Evolutionary conservation across 1,140 invertebrate genomes (phyloP), one percentile per base, ranked within the genome.

Genomic region (Caerostris darwini): DNA sequence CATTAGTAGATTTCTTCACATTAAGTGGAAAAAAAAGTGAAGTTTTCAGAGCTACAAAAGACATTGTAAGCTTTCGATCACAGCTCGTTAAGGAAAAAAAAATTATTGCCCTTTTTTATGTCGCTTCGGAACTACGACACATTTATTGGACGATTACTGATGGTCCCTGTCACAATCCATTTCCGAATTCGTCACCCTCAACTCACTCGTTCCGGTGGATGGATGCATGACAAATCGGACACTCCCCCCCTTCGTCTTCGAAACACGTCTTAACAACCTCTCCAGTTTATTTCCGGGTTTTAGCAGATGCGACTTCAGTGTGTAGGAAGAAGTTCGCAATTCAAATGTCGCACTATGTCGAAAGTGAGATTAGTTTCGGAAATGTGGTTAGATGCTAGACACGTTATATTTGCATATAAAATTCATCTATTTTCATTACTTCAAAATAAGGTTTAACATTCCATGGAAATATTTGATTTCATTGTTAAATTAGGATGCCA

Each of bases 131-230:
- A 85, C 83, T 85, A 10, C 53, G 83, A 85, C 8, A 7, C 83
- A 58, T 85, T 85, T 58, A 58, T 59, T n/a, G 10, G 83, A 58
- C 17, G 83, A 85, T 85, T 58, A 57, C 7, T 34, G 3, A 53
- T 85, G 83, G 83, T 34, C 82, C 17, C 56, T 57, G 83, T 85
- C 83, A 85, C 58, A 85, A 56, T 12, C 83, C 83, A 85, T 85
- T 85, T 85, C 83, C 83, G 83, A 85, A 59, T 85, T 58, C 54
- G 56, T 85, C 83, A 85, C 54, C 83, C 83, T 85, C 12, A 34
- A 85, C 83, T 85, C 57, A n/a, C 58, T 58, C 50, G 83, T 58
- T n/a, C 17, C 83, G 57, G 82, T 85, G 57, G 83, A 50, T 34
- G 83, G 58, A 58, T 59, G 5, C 34, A 10, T 50, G n/a, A 85